Evolutionary conservation across 2,888 invertebrate genomes (phyloP), one percentile per base, ranked within the genome.

Genomic region (Ypsolopha scabrella): DNA sequence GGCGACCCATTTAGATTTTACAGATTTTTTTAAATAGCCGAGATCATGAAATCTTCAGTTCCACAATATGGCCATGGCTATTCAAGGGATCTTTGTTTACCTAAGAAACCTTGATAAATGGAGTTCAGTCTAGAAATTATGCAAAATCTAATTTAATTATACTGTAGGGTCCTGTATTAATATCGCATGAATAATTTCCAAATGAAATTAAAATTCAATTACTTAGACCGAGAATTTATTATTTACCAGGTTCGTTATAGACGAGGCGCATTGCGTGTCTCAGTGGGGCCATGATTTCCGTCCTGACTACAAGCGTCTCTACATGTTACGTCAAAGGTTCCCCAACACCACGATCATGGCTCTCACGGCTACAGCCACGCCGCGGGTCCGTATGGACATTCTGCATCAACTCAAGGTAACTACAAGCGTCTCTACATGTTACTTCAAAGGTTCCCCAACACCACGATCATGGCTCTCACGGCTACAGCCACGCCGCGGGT

Each of bases 261-360:
- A 99, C 77, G 99, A 99, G 78, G 99, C 97, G 0, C 99, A 99
- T 75, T 99, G 99, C 80, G 95, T 99, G 6, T 97, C 97, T 10
- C 96, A 96, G 69, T 99, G 99, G 99, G 99, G 99, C 0, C 99
- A 99, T 78, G 98, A 97, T 81, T 97, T 97, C 80, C 87, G 94
- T 1, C 94, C 94, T 0, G 94, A 94, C 77, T 99, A 99, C 86
- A 97, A 97, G 65, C 91, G 91, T 58, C 83, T 98, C 48, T 89
- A 88, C 43, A 67, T 90, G 14, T 83, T 99, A 10, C 88, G 95
- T 11, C 76, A 88, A 51, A 90, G 91, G 51, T 87, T 76, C 69
- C 79, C 81, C 2, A 51, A 54, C 54, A 80, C 88, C 0, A 94
- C 94, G 10, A 89, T 94, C 48, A 95, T 95, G 87, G 94, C 94